These are phyloP conservation scores for Bathynomus jamesi DNA, from an alignment of 1,140 invertebrate genomes.

Conservation along the genomic window DNA sequence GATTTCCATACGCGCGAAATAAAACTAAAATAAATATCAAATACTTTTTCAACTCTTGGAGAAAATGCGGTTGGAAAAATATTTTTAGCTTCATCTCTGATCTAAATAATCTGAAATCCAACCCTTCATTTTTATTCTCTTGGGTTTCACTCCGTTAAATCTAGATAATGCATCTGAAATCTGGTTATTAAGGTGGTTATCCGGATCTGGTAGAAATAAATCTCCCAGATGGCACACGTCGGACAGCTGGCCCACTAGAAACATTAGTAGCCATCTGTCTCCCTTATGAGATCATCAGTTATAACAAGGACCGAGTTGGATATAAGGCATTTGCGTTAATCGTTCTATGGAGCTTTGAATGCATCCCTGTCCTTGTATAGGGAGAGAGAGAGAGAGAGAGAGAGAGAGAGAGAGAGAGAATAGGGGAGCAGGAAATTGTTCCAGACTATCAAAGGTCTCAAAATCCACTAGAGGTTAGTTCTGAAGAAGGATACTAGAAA, in stretches of 20 bases:
- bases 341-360: neutral
- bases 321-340: neutral
- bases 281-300: neutral
- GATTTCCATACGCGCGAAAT: too few relatives aligned
- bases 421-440: neutral
- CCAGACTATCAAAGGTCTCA: too few relatives aligned
- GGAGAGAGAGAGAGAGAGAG: neutral
- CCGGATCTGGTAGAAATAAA: neutral
- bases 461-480: too few relatives aligned
- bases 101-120: too few relatives aligned
- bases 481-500: too few relatives aligned
- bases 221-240: neutral
- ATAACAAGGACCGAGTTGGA: neutral
- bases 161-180: too few relatives aligned
- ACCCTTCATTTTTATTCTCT: too few relatives aligned
- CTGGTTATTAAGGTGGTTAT: neutral
- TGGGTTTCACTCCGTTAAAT: too few relatives aligned
- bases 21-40: too few relatives aligned
- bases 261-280: neutral
- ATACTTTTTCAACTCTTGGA: too few relatives aligned
- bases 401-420: neutral
- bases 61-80: too few relatives aligned
- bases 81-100: too few relatives aligned
- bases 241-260: neutral
- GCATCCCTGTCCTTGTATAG: neutral